A percentile compares a stretch with the other conserved stretches of the same genome.
These are phyloP conservation scores for Microdon myrmicae DNA, from an alignment of 2,888 invertebrate species.

Conservation along the genomic window DNA sequence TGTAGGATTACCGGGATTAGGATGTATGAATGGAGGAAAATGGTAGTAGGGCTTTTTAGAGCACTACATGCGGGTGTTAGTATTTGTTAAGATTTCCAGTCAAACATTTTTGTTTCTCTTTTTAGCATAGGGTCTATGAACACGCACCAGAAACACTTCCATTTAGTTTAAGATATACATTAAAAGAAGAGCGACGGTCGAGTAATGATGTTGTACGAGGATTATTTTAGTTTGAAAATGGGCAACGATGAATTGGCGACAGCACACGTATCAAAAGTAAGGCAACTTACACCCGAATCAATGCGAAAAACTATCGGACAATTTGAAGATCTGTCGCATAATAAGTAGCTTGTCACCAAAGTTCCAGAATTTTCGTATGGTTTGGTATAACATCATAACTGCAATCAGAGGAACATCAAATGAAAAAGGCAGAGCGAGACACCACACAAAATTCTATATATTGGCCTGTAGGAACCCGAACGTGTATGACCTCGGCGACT, in stretches of 20 bases:
- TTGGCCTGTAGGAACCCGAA: no score
- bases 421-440: slow-evolving; percentile 6
- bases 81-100: no score
- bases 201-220: slow-evolving; percentile 1
- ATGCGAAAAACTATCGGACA: slow-evolving; percentile 48
- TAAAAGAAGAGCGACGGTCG: slow-evolving; percentile 1
- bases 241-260: background rate
- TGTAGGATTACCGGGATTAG: no score
- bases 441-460: no score
- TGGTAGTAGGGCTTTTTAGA: no score
- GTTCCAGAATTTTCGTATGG: slow-evolving; percentile 45
- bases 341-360: slow-evolving; percentile 40
- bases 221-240: background rate
- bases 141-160: no score
- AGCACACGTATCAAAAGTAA: slow-evolving; percentile 23
- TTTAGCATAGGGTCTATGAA: no score
- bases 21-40: no score
- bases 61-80: no score
- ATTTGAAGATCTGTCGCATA: slow-evolving; percentile 45
- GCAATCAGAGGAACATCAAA: slow-evolving; percentile 18
- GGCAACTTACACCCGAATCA: slow-evolving; percentile 36
- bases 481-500: no score
- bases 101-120: no score
- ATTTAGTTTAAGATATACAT: no score
- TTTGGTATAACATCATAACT: slow-evolving; percentile 45